phyloP scores from a whole-genome alignment of 2,113 vertebrate species.

The Odobenus rosmarus region DNA sequence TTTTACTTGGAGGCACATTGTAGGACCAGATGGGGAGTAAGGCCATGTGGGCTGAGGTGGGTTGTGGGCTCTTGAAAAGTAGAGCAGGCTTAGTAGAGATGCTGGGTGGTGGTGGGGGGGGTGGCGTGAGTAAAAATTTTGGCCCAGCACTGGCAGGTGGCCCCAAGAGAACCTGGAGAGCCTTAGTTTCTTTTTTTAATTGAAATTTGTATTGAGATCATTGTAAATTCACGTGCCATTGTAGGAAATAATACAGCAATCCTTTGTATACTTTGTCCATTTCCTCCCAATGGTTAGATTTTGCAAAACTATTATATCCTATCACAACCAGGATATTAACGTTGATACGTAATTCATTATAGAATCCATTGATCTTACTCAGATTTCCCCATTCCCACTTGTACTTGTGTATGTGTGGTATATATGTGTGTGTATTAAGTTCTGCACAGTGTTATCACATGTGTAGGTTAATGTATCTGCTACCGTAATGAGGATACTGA shows the following conservation, averaged over 20 bases:
- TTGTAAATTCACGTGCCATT: slow-evolving; percentile 6
- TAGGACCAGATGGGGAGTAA: neutral
- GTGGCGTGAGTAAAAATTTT: neutral
- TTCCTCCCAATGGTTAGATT: neutral
- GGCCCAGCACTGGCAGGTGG: neutral
- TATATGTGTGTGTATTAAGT: neutral
- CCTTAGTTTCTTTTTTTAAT: neutral
- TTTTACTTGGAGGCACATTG: neutral
- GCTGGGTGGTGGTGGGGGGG: neutral
- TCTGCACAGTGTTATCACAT: neutral
- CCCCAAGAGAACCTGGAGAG: neutral
- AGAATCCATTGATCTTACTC: neutral
- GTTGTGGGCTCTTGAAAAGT: neutral
- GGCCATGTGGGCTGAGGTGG: neutral
- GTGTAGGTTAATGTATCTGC: neutral
- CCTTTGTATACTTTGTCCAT: neutral
- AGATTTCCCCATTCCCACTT: neutral
- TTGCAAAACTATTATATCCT: neutral
- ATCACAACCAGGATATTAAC: neutral
- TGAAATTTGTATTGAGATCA: slow-evolving; percentile 45
- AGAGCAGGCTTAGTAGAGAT: neutral
- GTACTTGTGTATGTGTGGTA: neutral
- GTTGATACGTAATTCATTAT: neutral
- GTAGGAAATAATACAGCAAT: neutral
- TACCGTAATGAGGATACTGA: neutral